Evolutionary conservation across 2,888 invertebrate genomes (phyloP), one percentile per base, ranked within the genome.

Genomic region (Aleiodes leptofemur): DNA sequence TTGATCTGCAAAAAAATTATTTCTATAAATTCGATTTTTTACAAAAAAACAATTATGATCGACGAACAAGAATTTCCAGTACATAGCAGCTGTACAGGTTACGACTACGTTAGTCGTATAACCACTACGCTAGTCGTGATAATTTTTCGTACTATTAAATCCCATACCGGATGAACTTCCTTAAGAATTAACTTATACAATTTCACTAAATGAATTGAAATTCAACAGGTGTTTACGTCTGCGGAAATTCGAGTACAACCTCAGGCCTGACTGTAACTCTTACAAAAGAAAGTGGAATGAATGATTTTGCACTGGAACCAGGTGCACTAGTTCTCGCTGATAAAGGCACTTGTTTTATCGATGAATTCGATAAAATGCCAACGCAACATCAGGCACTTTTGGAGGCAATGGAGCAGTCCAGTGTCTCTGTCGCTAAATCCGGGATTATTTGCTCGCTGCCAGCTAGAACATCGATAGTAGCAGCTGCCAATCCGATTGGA

Each of bases 381-480:
- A 90, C 90, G 13, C 95, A 96, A 85, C 95, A 96, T 89, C 93
- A 94, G 92, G 94, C 96, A 74, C 90, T 98, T 69, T 90, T 98
- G 57, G 98, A 98, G 91, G 96, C 96, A 0, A 97, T 98, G 97
- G 98, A 98, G 87, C 97, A 98, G 85, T 95, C 97, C 82, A 94
- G 94, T 66, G 95, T 98, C 53, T 96, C 96, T 85, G 93, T 98
- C 72, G 96, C 97, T 0, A 97, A 97, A 88, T 95, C 96, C n/a
- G 96, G 96, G 5, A 93, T 96, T 16, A 94, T 96, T 57, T 95
- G 94, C 87, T 94, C 94, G 72, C 90, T 98, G 61, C 94, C 96
- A 29, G 95, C 97, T 0, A 92, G 96, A 69, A 94, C 96, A 0
- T 95, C 97, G 0, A 94, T 98, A 31, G 90, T 98, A 61, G 98